A percentile compares a stretch with the other conserved stretches of the same genome.
Conservation (phyloP, 2,797 vertebrate genomes). For the Sorex maritimensis region DNA sequence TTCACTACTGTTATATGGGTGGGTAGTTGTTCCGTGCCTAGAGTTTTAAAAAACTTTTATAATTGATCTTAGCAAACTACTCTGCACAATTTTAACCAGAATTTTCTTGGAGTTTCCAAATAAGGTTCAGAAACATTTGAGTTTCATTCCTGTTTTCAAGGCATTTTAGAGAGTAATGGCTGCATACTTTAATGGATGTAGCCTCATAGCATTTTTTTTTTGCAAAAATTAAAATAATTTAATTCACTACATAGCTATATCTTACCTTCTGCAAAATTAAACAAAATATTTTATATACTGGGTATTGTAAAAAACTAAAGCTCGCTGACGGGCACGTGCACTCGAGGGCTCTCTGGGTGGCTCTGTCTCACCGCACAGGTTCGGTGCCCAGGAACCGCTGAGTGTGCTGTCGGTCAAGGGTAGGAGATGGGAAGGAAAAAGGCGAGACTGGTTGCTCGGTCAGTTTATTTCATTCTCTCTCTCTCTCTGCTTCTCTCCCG, state of each 20-base stretch:
- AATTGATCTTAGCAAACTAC: constrained; percentile 81
- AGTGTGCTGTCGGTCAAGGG: too few species aligned
- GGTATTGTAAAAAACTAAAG: too few species aligned
- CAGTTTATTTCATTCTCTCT: too few species aligned
- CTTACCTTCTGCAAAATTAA: constrained; percentile 82
- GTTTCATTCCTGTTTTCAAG: constrained; percentile 59
- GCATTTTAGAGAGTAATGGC: constrained; percentile 53
- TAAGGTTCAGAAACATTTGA: constrained; percentile 70
- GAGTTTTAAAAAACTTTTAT: constrained; percentile 25
- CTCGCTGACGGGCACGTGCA: too few species aligned
- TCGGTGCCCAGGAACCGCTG: too few species aligned
- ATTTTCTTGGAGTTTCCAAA: constrained; percentile 76
- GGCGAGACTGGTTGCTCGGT: too few species aligned
- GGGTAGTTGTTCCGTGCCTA: neutral
- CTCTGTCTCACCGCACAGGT: too few species aligned
- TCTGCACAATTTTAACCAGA: constrained; percentile 59
- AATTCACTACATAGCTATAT: constrained; percentile 67
- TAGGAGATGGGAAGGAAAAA: too few species aligned
- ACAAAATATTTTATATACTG: constrained; percentile 78
- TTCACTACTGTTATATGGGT: constrained; percentile 13
- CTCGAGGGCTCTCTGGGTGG: too few species aligned
- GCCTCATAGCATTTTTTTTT: constrained; percentile 51
- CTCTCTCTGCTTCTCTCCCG: too few species aligned
- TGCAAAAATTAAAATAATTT: constrained; percentile 64
- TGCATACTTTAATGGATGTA: constrained; percentile 55